Percentiles rank a stretch among this genome's conserved stretches.
Evolutionary conservation across 2,797 vertebrate species (phyloP).

Genomic region (Geotrypetes seraphini): DNA sequence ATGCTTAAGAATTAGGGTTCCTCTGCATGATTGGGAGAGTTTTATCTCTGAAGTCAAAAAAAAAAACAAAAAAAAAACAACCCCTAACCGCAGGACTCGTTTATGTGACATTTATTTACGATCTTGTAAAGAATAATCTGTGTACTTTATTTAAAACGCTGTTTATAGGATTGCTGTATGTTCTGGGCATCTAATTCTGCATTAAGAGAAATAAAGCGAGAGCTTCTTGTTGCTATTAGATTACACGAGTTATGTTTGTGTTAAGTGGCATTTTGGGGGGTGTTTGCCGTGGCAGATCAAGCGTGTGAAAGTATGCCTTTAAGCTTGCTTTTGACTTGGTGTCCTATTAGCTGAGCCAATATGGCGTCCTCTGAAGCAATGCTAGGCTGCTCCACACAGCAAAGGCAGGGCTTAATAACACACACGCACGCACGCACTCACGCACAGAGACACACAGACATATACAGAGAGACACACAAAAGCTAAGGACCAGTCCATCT

Average conservation of each 20-base stretch:
- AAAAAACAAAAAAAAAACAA: no score
- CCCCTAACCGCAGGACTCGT: no score
- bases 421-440: no score
- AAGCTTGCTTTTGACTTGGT: slow-evolving; percentile 43
- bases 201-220: not conserved
- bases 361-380: slow-evolving; percentile 54
- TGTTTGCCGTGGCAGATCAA: slow-evolving; percentile 34
- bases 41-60: no score
- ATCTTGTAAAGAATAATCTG: no score
- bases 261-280: slow-evolving; percentile 18
- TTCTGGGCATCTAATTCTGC: no score
- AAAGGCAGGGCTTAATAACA: slow-evolving; percentile 39
- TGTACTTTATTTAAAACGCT: not conserved
- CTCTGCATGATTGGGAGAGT: no score
- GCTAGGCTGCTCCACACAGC: slow-evolving; percentile 34
- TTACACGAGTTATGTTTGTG: slow-evolving; percentile 17
- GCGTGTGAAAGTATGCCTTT: slow-evolving; percentile 49
- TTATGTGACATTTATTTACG: no score
- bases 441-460: not conserved
- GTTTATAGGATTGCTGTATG: not conserved
- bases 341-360: slow-evolving; percentile 53
- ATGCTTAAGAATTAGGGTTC: no score
- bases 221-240: slow-evolving; percentile 17
- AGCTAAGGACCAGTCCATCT: slow-evolving; percentile 28
- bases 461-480: not conserved